These are phyloP conservation scores for Leuciscus idus DNA, from an alignment of 2,113 vertebrate genomes.

Conservation along the genomic window DNA sequence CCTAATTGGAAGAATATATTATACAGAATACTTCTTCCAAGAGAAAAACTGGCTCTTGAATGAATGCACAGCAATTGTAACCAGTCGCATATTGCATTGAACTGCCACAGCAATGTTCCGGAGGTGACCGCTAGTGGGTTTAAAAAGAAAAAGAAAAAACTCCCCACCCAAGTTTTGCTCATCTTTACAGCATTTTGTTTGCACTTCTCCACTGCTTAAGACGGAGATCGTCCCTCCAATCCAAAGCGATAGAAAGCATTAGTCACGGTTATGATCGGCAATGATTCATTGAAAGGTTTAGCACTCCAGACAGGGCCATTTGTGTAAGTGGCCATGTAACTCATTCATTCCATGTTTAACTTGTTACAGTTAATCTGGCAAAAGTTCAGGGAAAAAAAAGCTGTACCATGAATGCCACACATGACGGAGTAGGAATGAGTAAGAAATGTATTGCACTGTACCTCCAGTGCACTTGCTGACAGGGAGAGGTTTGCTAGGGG, in stretches of 20 bases:
- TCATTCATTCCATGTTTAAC: background rate
- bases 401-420: conserved; percentile 5
- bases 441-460: background rate
- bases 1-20: conserved; percentile 14
- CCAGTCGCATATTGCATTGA: conserved; percentile 59
- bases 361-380: background rate
- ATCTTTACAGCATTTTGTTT: background rate
- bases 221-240: background rate
- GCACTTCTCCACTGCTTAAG: background rate
- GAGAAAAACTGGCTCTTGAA: conserved; percentile 30
- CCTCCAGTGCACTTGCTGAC: background rate
- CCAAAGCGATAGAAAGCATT: background rate
- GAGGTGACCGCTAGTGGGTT: background rate
- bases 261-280: conserved; percentile 2
- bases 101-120: conserved; percentile 32
- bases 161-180: background rate
- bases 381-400: background rate
- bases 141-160: background rate
- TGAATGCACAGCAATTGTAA: conserved; percentile 46
- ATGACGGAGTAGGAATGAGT: conserved; percentile 4
- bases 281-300: background rate
- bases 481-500: background rate
- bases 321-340: background rate
- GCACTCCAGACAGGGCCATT: background rate
- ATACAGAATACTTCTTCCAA: conserved; percentile 20